A percentile compares a stretch with the other conserved stretches of the same genome.
phyloP scores from a whole-genome alignment of 2,113 vertebrate species.

The Mormyrus iriodes region DNA sequence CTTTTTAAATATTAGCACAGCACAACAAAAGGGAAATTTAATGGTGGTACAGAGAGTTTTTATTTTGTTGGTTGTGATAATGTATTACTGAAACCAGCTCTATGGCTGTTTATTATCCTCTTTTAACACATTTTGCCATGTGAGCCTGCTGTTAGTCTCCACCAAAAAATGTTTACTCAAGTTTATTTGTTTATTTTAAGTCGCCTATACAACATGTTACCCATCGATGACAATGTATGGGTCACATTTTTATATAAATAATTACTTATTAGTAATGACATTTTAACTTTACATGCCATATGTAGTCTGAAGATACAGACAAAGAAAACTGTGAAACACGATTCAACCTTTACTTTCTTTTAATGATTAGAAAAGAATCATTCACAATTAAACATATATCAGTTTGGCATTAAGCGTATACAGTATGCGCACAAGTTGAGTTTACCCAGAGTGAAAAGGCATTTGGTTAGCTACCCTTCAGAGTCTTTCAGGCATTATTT shows the following conservation, averaged over 20 bases:
- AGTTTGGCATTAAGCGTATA: constrained; percentile 73
- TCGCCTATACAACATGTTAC: background rate
- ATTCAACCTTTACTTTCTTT: constrained; percentile 54
- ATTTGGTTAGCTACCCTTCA: constrained; percentile 35
- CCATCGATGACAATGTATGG: background rate
- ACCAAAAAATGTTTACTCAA: background rate
- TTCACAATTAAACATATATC: background rate
- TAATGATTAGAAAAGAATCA: constrained; percentile 60
- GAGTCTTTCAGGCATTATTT: constrained; percentile 53
- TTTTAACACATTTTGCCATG: background rate
- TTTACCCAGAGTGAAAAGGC: constrained; percentile 50
- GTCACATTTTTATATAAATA: background rate
- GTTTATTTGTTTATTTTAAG: background rate
- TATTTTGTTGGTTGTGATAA: background rate
- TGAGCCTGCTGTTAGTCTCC: background rate
- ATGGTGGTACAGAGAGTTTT: background rate
- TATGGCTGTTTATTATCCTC: background rate
- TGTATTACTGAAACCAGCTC: background rate
- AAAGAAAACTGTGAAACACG: constrained; percentile 48
- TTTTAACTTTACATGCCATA: background rate
- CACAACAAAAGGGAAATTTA: background rate
- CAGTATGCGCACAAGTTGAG: constrained; percentile 85
- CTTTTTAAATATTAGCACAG: background rate
- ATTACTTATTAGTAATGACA: background rate
- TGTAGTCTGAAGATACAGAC: constrained; percentile 40